These are phyloP conservation scores for Pardalotus punctatus DNA, from an alignment of 2,113 vertebrate genomes.

Conservation along the genomic window DNA sequence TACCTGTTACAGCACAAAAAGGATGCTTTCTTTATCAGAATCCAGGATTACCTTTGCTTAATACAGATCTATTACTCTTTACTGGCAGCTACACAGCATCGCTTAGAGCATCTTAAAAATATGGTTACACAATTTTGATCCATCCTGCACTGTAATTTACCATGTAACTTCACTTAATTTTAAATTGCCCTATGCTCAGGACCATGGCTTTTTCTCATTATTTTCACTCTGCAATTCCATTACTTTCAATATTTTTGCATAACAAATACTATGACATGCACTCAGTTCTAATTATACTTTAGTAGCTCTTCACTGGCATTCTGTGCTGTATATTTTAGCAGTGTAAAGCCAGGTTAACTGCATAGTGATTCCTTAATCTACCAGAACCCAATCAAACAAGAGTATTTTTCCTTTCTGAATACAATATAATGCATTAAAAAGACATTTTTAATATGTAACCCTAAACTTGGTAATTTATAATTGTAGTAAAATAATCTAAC, in stretches of 20 bases:
- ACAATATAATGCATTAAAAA: background rate
- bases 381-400: background rate
- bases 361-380: background rate
- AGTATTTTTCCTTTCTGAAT: conserved; percentile 16
- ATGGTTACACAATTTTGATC: background rate
- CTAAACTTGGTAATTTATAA: background rate
- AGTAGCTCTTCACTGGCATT: background rate
- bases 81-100: background rate
- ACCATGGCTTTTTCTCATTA: background rate
- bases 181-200: background rate
- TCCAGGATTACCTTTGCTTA: background rate
- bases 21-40: background rate
- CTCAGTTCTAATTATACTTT: background rate
- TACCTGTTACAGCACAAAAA: background rate
- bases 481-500: background rate
- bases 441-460: background rate
- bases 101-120: background rate
- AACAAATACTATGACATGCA: background rate
- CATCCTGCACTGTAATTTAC: background rate
- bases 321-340: conserved; percentile 15
- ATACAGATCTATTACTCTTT: background rate
- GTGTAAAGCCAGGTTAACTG: conserved; percentile 19
- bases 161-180: conserved; percentile 13
- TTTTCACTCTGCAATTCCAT: background rate
- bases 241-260: conserved; percentile 27